Base-by-base conservation (phyloP, 2,113 vertebrate genomes). In the Sula dactylatra region DNA sequence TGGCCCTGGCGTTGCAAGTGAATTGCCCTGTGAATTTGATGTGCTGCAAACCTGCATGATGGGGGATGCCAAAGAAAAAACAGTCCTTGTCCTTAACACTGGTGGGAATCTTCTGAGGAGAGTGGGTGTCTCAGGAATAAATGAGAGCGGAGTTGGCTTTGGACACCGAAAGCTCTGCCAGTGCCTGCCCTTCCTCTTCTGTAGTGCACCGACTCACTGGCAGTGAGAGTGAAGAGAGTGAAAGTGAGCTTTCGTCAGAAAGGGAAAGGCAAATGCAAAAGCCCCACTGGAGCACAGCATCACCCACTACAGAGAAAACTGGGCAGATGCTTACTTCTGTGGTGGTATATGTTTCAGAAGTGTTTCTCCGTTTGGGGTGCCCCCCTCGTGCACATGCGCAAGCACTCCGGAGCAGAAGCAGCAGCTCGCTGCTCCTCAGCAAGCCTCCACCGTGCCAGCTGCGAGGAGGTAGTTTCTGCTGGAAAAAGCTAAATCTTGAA, bases 11-110 rank as follows among this genome's bases (percentile, higher is more conserved):
- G 12, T 26, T 15, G 8, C 19, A 17, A 50, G 4, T 42, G 50
- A 24, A 42, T n/a, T 16, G 66, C n/a, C 73, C 38, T 6, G 10
- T 44, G 15, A 13, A 20, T 38, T 9, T 11, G 61, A 11, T 16
- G 18, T 15, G 50, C n/a, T 65, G 27, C 3, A 7, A 24, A 6
- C 5, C 56, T 1, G 15, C 4, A 0, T 3, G 40, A 26, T 31
- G 44, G 24, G 16, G 8, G 24, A 34, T n/a, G 25, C 42, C 19
- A 6, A 29, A 11, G 24, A 21, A 13, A 54, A 34, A 21, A 32
- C 1, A 18, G 26, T 31, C 34, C 15, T 9, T 15, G 58, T 15
- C 64, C 64, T 47, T 31, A 13, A 13, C 13, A 12, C 24, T 2
- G 5, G n/a, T 4, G 27, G 47, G 78, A 36, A 14, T 36, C 40